These are phyloP conservation scores for Littorina saxatilis DNA, from an alignment of 1,140 invertebrate species.

Conservation along the genomic window DNA sequence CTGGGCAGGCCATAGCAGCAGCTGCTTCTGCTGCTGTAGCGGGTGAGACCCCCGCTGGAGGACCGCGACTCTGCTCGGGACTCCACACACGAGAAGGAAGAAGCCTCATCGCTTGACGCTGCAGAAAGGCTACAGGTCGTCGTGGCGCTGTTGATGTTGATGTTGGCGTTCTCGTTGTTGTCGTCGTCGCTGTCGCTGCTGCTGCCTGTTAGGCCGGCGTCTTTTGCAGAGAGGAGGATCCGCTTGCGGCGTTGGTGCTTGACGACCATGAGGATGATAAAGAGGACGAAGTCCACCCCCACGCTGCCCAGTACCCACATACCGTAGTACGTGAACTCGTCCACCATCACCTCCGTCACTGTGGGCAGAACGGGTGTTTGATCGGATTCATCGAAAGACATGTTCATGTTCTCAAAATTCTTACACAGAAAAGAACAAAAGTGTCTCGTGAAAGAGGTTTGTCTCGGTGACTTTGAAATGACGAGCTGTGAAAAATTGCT, in stretches of 20 bases:
- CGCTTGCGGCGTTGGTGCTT: constrained; percentile 24
- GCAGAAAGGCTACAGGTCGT: neutral
- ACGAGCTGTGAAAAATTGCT: no score
- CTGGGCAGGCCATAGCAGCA: neutral
- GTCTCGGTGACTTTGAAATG: no score
- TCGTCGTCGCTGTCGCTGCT: neutral
- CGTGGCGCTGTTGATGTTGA: neutral
- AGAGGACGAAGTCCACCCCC: neutral
- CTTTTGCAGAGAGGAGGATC: constrained; percentile 24
- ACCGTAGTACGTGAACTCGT: constrained; percentile 1
- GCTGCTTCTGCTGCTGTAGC: neutral
- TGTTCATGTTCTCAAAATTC: no score
- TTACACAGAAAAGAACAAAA: no score
- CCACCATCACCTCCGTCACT: neutral
- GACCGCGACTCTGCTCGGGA: no score
- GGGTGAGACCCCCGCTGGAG: neutral
- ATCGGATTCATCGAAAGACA: neutral
- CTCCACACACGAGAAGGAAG: no score
- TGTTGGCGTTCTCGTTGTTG: neutral
- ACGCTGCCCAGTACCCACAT: neutral
- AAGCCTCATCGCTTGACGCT: no score
- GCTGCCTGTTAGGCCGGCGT: no score
- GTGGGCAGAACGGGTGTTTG: neutral
- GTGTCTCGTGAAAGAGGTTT: no score
- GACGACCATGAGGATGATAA: constrained; percentile 23